These are phyloP conservation scores for Daboia siamensis DNA, from an alignment of 2,113 vertebrate species.

Conservation along the genomic window DNA sequence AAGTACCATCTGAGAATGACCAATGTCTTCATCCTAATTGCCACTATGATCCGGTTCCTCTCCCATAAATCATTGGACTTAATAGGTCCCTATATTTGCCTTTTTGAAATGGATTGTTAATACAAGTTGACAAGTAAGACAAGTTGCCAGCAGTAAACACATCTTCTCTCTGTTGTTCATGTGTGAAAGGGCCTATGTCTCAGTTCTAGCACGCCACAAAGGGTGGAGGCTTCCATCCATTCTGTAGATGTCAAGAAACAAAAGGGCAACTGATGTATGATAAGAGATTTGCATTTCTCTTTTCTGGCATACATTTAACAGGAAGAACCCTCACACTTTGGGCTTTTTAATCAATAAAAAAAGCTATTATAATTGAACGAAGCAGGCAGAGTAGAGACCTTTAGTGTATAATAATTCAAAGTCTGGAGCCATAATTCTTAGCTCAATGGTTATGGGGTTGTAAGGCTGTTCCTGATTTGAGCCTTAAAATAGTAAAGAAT, in stretches of 20 bases:
- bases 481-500: not conserved
- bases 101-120: not conserved
- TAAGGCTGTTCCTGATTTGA: not conserved
- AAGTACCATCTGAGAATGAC: not conserved
- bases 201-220: not conserved
- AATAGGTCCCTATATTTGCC: not conserved
- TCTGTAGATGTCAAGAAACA: not conserved
- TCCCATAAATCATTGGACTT: not conserved
- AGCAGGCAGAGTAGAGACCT: not conserved
- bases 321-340: not conserved
- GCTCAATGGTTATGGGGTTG: not conserved
- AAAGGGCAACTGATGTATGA: not conserved
- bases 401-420: not conserved
- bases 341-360: not conserved
- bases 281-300: not conserved
- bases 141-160: not conserved
- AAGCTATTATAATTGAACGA: not conserved
- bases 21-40: not conserved
- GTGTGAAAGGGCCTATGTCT: not conserved
- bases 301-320: not conserved
- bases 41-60: not conserved
- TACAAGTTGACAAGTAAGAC: no score
- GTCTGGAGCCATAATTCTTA: not conserved
- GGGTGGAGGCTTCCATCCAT: not conserved
- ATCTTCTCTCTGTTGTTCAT: not conserved